Evolutionary conservation across 2,797 vertebrate genomes (phyloP).

Genomic region (Neopelma chrysocephalum): DNA sequence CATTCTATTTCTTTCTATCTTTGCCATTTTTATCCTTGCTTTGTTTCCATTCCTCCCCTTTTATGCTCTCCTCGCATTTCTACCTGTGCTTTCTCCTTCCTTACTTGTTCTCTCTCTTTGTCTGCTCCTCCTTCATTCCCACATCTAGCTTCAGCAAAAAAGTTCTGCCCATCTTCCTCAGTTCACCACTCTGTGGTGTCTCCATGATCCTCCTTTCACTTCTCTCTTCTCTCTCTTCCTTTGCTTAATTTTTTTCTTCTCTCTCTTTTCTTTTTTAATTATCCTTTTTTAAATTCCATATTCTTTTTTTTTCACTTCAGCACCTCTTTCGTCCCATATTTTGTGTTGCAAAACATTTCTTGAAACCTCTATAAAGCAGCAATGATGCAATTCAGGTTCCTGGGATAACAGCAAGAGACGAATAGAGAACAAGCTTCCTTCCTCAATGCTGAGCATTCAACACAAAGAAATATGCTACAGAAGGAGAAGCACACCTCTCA

Average conservation of each 20-base stretch:
- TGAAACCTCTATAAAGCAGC: not conserved
- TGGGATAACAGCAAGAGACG: not conserved
- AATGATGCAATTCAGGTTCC: not conserved
- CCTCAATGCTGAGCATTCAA: not conserved
- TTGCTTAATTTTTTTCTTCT: not conserved
- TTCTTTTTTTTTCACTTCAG: not conserved
- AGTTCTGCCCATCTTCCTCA: not conserved
- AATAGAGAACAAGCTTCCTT: not conserved
- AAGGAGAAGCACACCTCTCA: not conserved
- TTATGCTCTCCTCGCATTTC: not conserved
- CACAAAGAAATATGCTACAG: not conserved
- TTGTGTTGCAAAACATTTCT: not conserved
- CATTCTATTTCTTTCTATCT: not conserved
- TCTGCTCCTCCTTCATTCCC: not conserved
- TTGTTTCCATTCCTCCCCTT: not conserved
- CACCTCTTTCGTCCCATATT: not conserved
- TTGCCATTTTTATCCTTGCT: not conserved
- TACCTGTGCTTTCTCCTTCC: not conserved
- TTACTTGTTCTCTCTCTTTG: not conserved
- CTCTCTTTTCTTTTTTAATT: not conserved
- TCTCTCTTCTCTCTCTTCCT: not conserved
- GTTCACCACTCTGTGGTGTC: not conserved
- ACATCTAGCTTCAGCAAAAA: not conserved
- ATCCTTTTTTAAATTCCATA: not conserved
- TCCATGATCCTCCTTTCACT: not conserved